phyloP scores from a whole-genome alignment of 1,140 invertebrate genomes.

The Geopemphigus sp. region DNA sequence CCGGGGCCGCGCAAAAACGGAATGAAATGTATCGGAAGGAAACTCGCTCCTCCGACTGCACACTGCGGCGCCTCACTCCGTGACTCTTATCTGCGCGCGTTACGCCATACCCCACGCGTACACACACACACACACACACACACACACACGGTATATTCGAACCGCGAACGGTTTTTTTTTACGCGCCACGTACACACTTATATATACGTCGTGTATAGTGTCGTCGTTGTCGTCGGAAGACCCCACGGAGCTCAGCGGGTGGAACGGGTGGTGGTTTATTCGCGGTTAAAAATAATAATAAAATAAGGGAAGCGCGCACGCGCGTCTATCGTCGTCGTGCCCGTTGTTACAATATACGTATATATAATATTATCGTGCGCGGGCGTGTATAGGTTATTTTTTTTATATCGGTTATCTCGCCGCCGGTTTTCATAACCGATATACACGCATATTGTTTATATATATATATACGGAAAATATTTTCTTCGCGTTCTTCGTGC shows the following conservation, averaged over 20 bases:
- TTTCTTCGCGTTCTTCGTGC: too few relatives aligned
- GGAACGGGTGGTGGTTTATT: neutral
- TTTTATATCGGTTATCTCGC: slow-evolving; percentile 10
- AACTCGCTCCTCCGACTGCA: slow-evolving; percentile 17
- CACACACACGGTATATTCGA: neutral
- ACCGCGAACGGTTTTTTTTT: slow-evolving; percentile 29
- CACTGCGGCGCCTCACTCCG: neutral
- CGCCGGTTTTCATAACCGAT: slow-evolving; percentile 1
- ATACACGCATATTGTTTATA: neutral
- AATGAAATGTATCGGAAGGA: slow-evolving; percentile 50
- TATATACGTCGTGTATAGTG: neutral
- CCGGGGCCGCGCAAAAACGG: slow-evolving; percentile 45
- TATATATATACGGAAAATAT: neutral
- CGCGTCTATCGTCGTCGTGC: neutral
- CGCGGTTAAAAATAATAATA: neutral
- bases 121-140: neutral
- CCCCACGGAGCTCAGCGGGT: slow-evolving; percentile 16
- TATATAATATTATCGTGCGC: slow-evolving; percentile 28
- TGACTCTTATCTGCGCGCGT: slow-evolving; percentile 27
- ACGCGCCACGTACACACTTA: neutral
- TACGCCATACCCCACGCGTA: too few relatives aligned
- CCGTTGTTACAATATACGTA: neutral
- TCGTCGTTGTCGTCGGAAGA: neutral
- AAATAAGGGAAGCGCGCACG: slow-evolving; percentile 11
- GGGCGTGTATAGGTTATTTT: neutral